A percentile compares a stretch with the other conserved stretches of the same genome.
Evolutionary conservation across 1,140 invertebrate species (phyloP).

Genomic region (Dendrolimus kikuchii): DNA sequence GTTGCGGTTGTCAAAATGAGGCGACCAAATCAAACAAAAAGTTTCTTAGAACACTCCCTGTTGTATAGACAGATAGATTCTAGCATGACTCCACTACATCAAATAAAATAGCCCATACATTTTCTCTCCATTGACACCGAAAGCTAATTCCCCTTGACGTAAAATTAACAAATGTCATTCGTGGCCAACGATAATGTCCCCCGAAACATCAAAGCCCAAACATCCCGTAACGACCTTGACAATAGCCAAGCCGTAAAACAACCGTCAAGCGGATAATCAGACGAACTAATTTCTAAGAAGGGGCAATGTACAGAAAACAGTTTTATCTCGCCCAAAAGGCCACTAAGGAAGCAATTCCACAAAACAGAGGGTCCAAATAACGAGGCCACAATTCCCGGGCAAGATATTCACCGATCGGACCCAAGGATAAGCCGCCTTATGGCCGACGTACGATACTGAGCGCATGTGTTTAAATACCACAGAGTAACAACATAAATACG

Average conservation of each 20-base stretch:
- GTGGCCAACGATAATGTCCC: no score
- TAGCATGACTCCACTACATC: no score
- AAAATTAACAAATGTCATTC: no score
- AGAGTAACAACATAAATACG: no score
- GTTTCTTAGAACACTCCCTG: no score
- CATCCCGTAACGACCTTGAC: background rate
- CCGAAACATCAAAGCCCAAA: no score
- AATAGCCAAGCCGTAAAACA: slow-evolving; percentile 4
- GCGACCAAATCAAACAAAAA: no score
- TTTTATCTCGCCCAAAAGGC: slow-evolving; percentile 34
- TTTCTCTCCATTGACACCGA: no score
- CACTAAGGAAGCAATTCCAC: slow-evolving; percentile 35
- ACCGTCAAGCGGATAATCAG: slow-evolving; percentile 22
- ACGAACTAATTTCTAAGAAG: slow-evolving; percentile 29
- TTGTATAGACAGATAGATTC: no score
- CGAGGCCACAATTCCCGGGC: slow-evolving; percentile 15
- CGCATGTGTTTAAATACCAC: background rate
- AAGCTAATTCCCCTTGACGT: no score
- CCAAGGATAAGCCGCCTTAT: slow-evolving; percentile 15
- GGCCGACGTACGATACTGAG: background rate
- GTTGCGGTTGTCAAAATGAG: no score
- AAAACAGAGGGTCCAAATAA: slow-evolving; percentile 36
- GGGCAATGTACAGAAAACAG: slow-evolving; percentile 27
- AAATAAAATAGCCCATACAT: no score
- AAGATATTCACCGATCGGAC: slow-evolving; percentile 29